A percentile compares a stretch with the other conserved stretches of the same genome.
These are phyloP conservation scores for Galeopterus variegatus DNA, from an alignment of 2,113 vertebrate genomes.

Conservation along the genomic window DNA sequence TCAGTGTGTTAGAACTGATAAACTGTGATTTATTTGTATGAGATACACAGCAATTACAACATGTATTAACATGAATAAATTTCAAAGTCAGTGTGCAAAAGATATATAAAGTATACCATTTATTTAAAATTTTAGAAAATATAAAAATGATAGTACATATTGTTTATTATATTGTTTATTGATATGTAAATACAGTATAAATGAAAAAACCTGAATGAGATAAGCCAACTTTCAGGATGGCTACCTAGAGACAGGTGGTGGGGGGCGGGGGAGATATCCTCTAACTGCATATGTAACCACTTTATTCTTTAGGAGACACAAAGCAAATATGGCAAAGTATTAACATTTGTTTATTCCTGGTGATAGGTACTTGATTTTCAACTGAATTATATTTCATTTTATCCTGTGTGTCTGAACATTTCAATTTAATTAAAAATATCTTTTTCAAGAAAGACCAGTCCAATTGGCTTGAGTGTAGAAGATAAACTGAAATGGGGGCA, in stretches of 20 bases:
- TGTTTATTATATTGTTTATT: not conserved
- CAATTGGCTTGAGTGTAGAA: not conserved
- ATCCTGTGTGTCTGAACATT: conserved; percentile 31
- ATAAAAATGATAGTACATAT: not conserved
- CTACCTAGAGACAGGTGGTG: not conserved
- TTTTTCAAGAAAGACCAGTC: conserved; percentile 16
- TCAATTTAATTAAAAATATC: conserved; percentile 37
- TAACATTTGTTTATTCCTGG: conserved; percentile 32
- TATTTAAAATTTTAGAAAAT: conserved; percentile 36
- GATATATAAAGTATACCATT: not conserved
- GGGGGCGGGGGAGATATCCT: not conserved
- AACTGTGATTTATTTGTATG: not conserved
- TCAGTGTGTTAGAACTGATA: not conserved
- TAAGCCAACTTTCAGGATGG: not conserved
- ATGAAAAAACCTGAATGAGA: not conserved
- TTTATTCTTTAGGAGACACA: not conserved
- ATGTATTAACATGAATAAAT: not conserved
- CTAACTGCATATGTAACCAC: not conserved
- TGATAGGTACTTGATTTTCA: conserved; percentile 13
- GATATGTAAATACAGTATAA: not conserved
- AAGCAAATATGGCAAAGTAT: not conserved
- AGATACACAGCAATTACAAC: not conserved
- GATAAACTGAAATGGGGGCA: not conserved
- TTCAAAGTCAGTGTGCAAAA: not conserved
- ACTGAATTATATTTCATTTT: not conserved